Evolutionary conservation across 2,113 vertebrate genomes (phyloP).

Genomic region (Australoheros scitulus): DNA sequence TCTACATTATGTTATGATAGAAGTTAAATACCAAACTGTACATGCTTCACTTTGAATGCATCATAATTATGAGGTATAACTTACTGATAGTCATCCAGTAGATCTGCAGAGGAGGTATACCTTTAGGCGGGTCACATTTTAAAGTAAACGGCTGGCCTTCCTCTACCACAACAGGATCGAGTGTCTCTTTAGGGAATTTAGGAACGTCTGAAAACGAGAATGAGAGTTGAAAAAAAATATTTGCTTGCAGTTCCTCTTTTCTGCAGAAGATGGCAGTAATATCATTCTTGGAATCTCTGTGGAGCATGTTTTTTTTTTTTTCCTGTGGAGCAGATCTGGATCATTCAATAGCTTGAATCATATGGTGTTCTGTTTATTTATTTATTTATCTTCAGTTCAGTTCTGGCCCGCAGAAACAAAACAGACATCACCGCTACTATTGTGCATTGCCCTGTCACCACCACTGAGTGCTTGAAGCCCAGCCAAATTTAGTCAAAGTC

Average conservation of each 20-base stretch:
- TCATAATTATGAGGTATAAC: slow-evolving; percentile 17
- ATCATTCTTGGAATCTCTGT: slow-evolving; percentile 2
- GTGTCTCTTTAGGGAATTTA: slow-evolving; percentile 95
- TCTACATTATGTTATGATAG: background rate
- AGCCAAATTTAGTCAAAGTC: slow-evolving; percentile 45
- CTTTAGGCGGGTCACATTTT: slow-evolving; percentile 89
- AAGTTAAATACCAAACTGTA: background rate
- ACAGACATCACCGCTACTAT: slow-evolving; percentile 37
- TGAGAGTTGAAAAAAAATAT: background rate
- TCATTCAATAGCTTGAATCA: slow-evolving; percentile 24
- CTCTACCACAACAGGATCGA: slow-evolving; percentile 87
- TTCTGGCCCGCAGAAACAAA: slow-evolving; percentile 46
- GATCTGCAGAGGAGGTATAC: slow-evolving; percentile 92
- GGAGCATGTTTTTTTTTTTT: background rate
- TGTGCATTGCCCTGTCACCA: slow-evolving; percentile 20
- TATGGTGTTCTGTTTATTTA: slow-evolving; percentile 8
- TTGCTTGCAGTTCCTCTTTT: background rate
- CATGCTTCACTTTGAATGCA: background rate
- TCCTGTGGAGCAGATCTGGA: background rate
- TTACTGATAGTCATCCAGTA: slow-evolving; percentile 99
- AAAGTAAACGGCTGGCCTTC: slow-evolving; percentile 89
- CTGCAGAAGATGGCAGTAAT: slow-evolving; percentile 70
- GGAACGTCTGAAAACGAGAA: slow-evolving; percentile 83
- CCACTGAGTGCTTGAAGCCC: slow-evolving; percentile 42
- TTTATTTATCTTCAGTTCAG: slow-evolving; percentile 3